These are phyloP conservation scores for Morone chrysops DNA, from an alignment of 2,113 vertebrate species.

Conservation along the genomic window DNA sequence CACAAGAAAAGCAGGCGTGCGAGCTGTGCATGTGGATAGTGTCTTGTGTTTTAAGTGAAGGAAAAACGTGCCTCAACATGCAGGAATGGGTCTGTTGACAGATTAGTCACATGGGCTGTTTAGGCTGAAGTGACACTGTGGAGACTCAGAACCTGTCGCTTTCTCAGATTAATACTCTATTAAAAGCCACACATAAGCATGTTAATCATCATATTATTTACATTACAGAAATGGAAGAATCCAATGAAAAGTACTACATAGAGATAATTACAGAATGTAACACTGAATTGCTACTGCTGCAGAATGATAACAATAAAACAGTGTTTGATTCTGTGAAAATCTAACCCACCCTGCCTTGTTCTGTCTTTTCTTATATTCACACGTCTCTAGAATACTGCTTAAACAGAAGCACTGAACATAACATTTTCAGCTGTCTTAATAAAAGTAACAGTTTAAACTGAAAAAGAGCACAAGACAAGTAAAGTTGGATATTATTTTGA, in stretches of 20 bases:
- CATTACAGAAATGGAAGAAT: not conserved
- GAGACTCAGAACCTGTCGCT: not conserved
- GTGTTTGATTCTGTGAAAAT: not conserved
- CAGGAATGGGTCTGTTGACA: conserved; percentile 25
- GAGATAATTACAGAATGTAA: not conserved
- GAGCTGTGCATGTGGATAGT: conserved; percentile 20
- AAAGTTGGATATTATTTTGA: not conserved
- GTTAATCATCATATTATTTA: not conserved
- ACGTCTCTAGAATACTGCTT: not conserved
- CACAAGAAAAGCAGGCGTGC: conserved; percentile 26
- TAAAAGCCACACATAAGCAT: conserved; percentile 1
- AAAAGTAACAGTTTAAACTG: not conserved
- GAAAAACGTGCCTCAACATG: conserved; percentile 46
- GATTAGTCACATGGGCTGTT: conserved; percentile 24
- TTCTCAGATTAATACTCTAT: conserved; percentile 16
- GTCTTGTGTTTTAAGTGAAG: conserved; percentile 42
- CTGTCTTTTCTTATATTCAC: not conserved
- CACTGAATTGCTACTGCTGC: not conserved
- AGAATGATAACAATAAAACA: not conserved
- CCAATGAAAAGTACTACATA: not conserved
- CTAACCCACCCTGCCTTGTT: not conserved
- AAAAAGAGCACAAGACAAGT: not conserved
- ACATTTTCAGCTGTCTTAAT: not conserved
- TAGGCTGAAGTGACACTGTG: conserved; percentile 13
- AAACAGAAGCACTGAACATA: not conserved